Conservation (phyloP, 2,888 invertebrate species). For the Drosophila limbata region DNA sequence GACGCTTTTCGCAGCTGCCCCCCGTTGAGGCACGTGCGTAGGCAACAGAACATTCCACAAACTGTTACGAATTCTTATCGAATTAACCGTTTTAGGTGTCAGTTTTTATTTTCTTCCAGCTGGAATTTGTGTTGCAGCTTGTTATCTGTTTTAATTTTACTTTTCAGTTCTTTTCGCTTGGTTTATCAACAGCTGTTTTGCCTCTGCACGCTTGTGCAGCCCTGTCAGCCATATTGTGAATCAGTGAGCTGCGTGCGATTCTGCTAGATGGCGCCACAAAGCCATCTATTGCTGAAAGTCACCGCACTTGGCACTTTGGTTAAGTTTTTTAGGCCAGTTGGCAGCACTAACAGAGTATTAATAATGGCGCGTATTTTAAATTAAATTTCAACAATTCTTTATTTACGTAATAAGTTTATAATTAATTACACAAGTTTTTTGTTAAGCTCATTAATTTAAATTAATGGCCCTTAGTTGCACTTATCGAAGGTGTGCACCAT, state of each 20-base stretch:
- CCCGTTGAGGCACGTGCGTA: conserved; percentile 91
- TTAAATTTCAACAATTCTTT: background rate
- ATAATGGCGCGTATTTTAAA: background rate
- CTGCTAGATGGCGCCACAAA: conserved; percentile 15
- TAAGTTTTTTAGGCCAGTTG: background rate
- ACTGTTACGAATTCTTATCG: background rate
- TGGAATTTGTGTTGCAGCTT: conserved; percentile 21
- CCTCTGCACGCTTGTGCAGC: conserved; percentile 11
- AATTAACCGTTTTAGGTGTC: background rate
- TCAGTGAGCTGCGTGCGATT: background rate
- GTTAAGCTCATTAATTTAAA: background rate
- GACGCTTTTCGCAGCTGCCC: conserved; percentile 87
- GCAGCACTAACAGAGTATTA: background rate
- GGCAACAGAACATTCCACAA: conserved; percentile 90
- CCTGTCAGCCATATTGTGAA: conserved; percentile 42
- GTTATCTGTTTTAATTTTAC: conserved; percentile 2
- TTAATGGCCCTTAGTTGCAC: conserved; percentile 34
- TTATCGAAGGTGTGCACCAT: conserved; percentile 85
- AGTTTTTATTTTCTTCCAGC: conserved; percentile 19
- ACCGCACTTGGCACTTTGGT: background rate
- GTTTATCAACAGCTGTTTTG: conserved; percentile 48
- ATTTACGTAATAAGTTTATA: too few species aligned
- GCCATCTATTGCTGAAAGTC: conserved; percentile 13
- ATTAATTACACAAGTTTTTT: background rate
- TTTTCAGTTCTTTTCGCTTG: conserved; percentile 26